A percentile compares a stretch with the other conserved stretches of the same genome.
phyloP scores from a whole-genome alignment of 2,888 invertebrate genomes.

The Girardia tigrina region DNA sequence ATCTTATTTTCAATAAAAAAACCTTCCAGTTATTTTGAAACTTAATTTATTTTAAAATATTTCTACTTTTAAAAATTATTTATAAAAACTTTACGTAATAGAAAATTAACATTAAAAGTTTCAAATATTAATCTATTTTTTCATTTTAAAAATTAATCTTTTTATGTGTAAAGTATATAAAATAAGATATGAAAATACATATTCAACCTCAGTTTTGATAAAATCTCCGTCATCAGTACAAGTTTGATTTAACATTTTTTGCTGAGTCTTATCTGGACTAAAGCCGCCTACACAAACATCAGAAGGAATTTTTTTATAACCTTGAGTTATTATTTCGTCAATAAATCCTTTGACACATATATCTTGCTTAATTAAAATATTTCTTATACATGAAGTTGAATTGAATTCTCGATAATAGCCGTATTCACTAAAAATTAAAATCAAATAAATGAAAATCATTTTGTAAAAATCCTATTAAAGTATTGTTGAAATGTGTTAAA shows the following conservation, averaged over 20 bases:
- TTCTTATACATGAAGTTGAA: conserved; percentile 41
- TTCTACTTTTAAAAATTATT: too few relatives aligned
- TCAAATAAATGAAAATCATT: background rate
- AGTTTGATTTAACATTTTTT: conserved; percentile 25
- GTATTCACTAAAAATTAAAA: conserved; percentile 44
- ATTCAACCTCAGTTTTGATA: conserved; percentile 27
- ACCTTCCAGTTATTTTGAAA: too few relatives aligned
- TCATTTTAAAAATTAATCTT: too few relatives aligned
- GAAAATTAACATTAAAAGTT: too few relatives aligned
- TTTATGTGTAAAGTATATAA: too few relatives aligned
- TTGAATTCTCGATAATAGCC: conserved; percentile 42
- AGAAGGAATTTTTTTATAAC: conserved; percentile 41
- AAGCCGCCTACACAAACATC: conserved; percentile 39
- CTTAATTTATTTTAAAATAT: too few relatives aligned
- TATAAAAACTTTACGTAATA: too few relatives aligned
- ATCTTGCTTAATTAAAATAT: conserved; percentile 41
- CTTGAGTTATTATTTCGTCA: conserved; percentile 43
- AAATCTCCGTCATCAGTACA: conserved; percentile 21
- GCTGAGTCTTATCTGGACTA: conserved; percentile 37
- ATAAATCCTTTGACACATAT: conserved; percentile 44
- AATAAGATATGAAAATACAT: background rate
- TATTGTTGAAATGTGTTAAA: background rate
- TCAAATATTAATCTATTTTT: too few relatives aligned
- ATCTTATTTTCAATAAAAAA: too few relatives aligned
- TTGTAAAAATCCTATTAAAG: background rate